Evolutionary conservation across 2,797 vertebrate genomes (phyloP), one percentile per base, ranked within the genome.

Genomic region (Esox lucius): DNA sequence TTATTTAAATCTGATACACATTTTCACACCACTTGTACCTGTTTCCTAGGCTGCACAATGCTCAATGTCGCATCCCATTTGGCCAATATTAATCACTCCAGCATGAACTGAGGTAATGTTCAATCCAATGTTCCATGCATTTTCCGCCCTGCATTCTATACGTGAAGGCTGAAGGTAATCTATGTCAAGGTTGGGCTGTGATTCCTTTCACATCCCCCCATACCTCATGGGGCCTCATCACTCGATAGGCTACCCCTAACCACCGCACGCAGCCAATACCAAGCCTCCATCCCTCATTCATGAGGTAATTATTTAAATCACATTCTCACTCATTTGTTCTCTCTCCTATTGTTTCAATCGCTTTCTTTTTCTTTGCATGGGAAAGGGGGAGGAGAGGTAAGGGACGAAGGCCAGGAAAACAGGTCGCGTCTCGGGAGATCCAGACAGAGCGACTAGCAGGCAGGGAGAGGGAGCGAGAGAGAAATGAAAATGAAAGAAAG

Each of bases 131-230:
- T 19, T 22, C 13, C 33, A 3, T 33, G 64, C 64, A 19, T 53
- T 35, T 53, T 70, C 22, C 16, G 39, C 5, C 56, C 22, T 61
- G 19, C 68, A 72, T 74, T 61, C 31, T 62, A 46, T 46, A 46
- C 6, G 22, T 8, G 24, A 42, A 28, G 53, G 72, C 72, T 0
- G 17, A 51, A 76, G 59, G 65, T 74, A 78, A 86, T 85, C 56
- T 88, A 85, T 90, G 89, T 90, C 88, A 90, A 92, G 88, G 89
- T 91, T 83, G 81, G 65, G 59, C 46, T 26, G 71, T 77, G 74
- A 71, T 53, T 33, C 79, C 77, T 68, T 73, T 79, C 73, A 33
- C 78, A 19, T 3, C 4, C 19, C 65, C 11, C 72, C 5, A 61
- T 56, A 33, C 4, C 3, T 6, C 65, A 28, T 28, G 26, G 62